Conservation (phyloP, 2,113 vertebrate genomes). For the Chroicocephalus ridibundus region DNA sequence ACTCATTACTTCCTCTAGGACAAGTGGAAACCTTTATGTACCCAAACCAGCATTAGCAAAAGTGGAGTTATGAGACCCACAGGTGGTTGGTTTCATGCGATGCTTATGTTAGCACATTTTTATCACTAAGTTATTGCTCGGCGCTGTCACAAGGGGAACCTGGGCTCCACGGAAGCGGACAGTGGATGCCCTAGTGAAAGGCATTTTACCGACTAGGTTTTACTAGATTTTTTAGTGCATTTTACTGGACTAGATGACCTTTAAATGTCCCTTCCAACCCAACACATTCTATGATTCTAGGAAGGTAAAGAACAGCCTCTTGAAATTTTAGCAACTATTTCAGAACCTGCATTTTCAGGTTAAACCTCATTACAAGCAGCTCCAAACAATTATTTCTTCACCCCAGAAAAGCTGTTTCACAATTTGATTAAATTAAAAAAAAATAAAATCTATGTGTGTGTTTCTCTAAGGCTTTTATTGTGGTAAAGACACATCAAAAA, state of each 20-base stretch:
- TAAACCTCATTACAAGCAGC: neutral
- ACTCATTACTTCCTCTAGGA: neutral
- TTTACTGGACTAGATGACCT: no score
- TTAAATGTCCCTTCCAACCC: no score
- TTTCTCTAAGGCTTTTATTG: neutral
- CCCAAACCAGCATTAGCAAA: neutral
- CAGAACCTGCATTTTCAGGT: neutral
- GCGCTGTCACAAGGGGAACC: neutral
- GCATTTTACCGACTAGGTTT: neutral
- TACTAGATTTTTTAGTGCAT: no score
- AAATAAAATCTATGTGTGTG: neutral
- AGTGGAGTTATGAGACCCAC: neutral
- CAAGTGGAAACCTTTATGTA: neutral
- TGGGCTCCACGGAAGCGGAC: neutral
- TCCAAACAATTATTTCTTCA: neutral
- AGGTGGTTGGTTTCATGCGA: neutral
- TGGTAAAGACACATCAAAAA: neutral
- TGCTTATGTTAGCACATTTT: neutral
- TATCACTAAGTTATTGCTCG: neutral
- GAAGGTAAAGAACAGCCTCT: neutral
- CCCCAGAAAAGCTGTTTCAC: neutral
- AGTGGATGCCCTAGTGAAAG: neutral
- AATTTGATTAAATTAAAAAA: neutral
- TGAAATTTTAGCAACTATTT: neutral
- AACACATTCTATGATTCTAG: no score